Evolutionary conservation across 2,113 vertebrate genomes (phyloP), one percentile per base, ranked within the genome.

Genomic region (Gavialis gangeticus): DNA sequence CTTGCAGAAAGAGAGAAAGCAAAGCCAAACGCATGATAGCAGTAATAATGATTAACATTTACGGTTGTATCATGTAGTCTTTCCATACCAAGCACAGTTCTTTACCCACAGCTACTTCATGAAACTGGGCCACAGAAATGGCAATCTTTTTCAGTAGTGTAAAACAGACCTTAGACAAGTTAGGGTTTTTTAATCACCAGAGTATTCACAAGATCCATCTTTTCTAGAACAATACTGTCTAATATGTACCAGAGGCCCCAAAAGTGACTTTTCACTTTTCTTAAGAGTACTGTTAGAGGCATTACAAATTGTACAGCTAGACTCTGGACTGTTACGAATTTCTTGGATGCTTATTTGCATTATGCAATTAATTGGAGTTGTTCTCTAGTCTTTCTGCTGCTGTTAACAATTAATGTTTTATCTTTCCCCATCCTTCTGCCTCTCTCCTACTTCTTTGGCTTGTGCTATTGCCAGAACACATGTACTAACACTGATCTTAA

Each of bases 311-410:
- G 67, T 71, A 71, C 67, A 71, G 37, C 18, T 37, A 37, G 19
- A 21, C 30, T 71, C 30, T 71, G 67, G 28, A 71, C 30, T 19
- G 19, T n/a, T 22, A 21, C 37, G 11, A 71, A 71, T 71, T 71
- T 21, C 5, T 34, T 34, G 30, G 19, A 37, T 22, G 19, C 67
- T 34, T 37, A 21, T 71, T 71, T 37, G 19, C 30, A 71, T 71
- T 71, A n/a, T 21, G 12, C 30, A 37, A 71, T 21, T 71, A 10
- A 71, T 71, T 12, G 30, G 67, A 71, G 10, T 57, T 27, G 37
- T 8, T 28, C 22, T 37, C 80, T 75, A 0, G 0, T 46, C 27
- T 10, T 79, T 57, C 30, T 25, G 19, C 13, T 16, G 1, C 56
- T 66, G 63, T 66, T 71, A n/a, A n/a, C 30, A 71, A 37, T 21